phyloP scores from a whole-genome alignment of 1,140 invertebrate species.

The Brachionus manjavacas region DNA sequence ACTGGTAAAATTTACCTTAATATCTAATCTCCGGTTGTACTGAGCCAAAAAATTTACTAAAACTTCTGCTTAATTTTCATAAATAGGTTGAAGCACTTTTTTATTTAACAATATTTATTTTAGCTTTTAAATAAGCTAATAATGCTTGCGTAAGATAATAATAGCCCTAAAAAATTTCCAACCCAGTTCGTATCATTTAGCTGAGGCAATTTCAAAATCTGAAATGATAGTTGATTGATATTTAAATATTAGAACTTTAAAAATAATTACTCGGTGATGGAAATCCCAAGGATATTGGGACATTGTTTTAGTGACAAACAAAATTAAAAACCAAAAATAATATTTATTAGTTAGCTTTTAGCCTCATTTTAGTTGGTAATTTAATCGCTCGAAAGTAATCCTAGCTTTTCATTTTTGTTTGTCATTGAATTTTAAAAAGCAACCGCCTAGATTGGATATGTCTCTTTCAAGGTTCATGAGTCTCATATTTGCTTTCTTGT shows the following conservation, averaged over 20 bases:
- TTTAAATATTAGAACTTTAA: neutral
- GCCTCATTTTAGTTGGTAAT: constrained; percentile 4
- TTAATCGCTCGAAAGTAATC: neutral
- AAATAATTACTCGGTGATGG: neutral
- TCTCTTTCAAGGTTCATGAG: constrained; percentile 9
- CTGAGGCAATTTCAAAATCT: neutral
- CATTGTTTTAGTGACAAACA: neutral
- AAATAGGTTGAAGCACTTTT: neutral
- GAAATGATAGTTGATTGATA: neutral
- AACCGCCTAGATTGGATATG: neutral
- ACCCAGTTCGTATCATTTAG: neutral
- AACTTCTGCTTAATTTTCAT: neutral
- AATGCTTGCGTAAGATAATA: neutral
- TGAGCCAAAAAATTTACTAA: neutral
- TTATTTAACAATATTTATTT: neutral
- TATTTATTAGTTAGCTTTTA: neutral
- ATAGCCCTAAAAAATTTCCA: neutral
- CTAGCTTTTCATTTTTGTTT: neutral
- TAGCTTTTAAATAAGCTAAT: neutral
- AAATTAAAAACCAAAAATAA: neutral
- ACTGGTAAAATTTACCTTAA: neutral
- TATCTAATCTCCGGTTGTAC: neutral
- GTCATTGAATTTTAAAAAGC: neutral
- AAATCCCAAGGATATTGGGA: neutral
- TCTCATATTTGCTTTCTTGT: neutral